A percentile compares a stretch with the other conserved stretches of the same genome.
phyloP scores from a whole-genome alignment of 2,113 vertebrate genomes.

The Progne subis region DNA sequence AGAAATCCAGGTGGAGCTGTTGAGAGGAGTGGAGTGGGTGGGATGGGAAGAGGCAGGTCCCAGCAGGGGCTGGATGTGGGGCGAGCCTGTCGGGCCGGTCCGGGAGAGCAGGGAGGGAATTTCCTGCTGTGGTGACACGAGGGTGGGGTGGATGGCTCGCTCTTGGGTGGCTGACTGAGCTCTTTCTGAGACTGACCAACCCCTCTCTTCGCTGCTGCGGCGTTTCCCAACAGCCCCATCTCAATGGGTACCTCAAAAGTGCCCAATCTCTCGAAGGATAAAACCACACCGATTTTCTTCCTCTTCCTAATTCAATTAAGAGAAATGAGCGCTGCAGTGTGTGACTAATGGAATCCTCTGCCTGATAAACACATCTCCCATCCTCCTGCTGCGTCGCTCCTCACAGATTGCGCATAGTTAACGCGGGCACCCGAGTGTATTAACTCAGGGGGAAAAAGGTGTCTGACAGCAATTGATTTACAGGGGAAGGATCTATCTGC shows the following conservation, averaged over 20 bases:
- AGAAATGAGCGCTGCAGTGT: constrained; percentile 19
- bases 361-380: constrained; percentile 6
- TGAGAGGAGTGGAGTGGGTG: constrained; percentile 45
- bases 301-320: constrained; percentile 67
- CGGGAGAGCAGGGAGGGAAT: constrained; percentile 57
- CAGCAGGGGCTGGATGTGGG: constrained; percentile 37
- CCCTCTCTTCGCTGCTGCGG: neutral
- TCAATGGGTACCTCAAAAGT: constrained; percentile 51
- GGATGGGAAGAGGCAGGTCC: constrained; percentile 52
- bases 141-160: constrained; percentile 50
- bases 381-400: neutral
- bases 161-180: constrained; percentile 48
- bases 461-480: constrained; percentile 34
- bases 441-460: neutral
- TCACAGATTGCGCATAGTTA: neutral
- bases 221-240: constrained; percentile 33
- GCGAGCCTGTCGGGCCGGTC: constrained; percentile 55
- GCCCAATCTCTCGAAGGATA: constrained; percentile 55
- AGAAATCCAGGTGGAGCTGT: constrained; percentile 54
- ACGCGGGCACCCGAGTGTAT: neutral
- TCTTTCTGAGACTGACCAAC: constrained; percentile 49
- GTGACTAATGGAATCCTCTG: constrained; percentile 34
- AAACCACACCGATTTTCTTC: constrained; percentile 57
- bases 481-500: constrained; percentile 28
- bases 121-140: constrained; percentile 56